Conservation (phyloP, 2,888 invertebrate genomes). For the Cephus pygmeus region DNA sequence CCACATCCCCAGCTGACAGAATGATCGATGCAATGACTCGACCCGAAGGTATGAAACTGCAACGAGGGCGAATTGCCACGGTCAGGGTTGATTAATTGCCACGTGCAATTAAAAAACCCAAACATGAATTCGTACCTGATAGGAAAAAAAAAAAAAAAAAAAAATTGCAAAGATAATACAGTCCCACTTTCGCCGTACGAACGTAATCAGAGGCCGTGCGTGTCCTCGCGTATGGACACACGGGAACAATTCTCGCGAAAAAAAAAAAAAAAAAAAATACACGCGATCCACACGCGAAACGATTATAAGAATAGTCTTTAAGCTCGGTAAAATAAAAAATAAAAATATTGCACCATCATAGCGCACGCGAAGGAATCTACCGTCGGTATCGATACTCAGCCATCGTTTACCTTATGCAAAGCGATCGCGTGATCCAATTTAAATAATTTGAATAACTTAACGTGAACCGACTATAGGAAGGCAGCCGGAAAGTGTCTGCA, state of each 20-base stretch:
- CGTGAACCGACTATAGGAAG: conserved; percentile 21
- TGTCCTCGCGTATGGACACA: neutral
- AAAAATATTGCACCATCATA: neutral
- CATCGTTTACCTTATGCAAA: neutral
- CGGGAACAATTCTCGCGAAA: neutral
- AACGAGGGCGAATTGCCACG: neutral
- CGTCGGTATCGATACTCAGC: neutral
- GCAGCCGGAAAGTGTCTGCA: conserved; percentile 7
- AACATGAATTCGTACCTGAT: neutral
- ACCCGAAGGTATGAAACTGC: neutral
- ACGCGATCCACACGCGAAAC: neutral
- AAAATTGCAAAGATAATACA: neutral
- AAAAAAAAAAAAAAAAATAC: neutral
- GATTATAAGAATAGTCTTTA: neutral
- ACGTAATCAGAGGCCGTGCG: no score
- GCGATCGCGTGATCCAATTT: conserved; percentile 33
- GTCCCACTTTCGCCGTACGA: neutral
- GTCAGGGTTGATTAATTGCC: neutral
- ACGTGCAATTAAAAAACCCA: neutral
- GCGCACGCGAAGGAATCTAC: neutral
- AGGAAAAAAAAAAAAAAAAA: neutral
- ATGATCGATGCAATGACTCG: conserved; percentile 1
- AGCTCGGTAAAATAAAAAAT: neutral
- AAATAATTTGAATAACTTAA: conserved; percentile 36
- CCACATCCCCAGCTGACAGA: neutral